Percentiles rank a stretch among this genome's conserved stretches.
phyloP scores from a whole-genome alignment of 1,140 invertebrate genomes.

The Drosophila bifasciata region DNA sequence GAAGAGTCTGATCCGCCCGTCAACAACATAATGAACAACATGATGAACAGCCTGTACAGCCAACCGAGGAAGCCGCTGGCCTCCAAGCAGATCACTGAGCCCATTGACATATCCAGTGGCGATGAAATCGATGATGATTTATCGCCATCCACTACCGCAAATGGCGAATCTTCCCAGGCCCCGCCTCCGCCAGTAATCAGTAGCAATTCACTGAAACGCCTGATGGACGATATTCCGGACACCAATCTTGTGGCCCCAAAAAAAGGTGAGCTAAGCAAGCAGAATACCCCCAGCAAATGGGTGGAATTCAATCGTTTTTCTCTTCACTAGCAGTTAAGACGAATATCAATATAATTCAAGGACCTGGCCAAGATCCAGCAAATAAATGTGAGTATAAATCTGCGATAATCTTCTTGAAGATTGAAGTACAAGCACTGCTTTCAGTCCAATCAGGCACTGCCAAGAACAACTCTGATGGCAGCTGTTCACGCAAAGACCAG shows the following conservation, averaged over 20 bases:
- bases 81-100: constrained; percentile 71
- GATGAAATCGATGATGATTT: constrained; percentile 85
- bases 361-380: neutral
- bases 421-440: neutral
- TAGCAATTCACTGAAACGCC: constrained; percentile 38
- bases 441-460: neutral
- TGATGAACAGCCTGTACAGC: constrained; percentile 82
- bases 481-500: constrained; percentile 11
- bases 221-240: constrained; percentile 12
- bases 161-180: constrained; percentile 15
- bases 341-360: constrained; percentile 25
- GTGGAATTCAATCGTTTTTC: neutral
- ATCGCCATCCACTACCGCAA: constrained; percentile 39
- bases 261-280: constrained; percentile 37
- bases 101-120: constrained; percentile 86
- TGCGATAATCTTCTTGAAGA: neutral
- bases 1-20: constrained; percentile 72
- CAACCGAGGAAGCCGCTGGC: constrained; percentile 19
- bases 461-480: constrained; percentile 27
- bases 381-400: constrained; percentile 11
- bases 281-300: neutral
- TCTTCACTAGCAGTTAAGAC: constrained; percentile 38
- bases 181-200: neutral
- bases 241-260: constrained; percentile 13
- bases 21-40: constrained; percentile 86